Base-by-base conservation (phyloP, 2,797 vertebrate species). In the Perodicticus potto region DNA sequence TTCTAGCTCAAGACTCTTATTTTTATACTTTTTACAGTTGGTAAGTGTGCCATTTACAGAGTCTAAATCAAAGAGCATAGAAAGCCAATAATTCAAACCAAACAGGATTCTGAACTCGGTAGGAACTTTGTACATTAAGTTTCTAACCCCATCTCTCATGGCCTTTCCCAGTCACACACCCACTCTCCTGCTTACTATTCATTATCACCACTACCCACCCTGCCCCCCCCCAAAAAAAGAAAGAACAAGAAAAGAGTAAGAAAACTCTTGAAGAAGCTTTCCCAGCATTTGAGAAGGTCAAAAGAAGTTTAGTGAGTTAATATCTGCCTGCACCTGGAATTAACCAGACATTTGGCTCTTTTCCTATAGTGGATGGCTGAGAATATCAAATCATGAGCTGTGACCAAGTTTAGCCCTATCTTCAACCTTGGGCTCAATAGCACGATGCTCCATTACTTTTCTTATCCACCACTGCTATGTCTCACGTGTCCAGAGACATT, bases 261-360 rank as follows among this genome's bases (percentile, higher is more conserved):
- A 63, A 34, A 40, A 69, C 16, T 37, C 32, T 34, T 57, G 27
- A 43, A 29, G 89, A 91, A 94, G 40, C n/a, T 34, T 86, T 77
- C 34, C 37, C n/a, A 77, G 83, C 57, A 80, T 88, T 91, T 93
- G 13, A 88, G 49, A 95, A 90, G 87, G 73, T 96, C 87, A 92
- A 86, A 32, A 53, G 70, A 67, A 96, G 76, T 81, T 95, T 67
- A 81, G 29, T 37, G 77, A 94, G 77, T 94, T 70, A 78, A 93
- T 88, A 45, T 73, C 63, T 86, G 77, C 70, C 72, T 49, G 34
- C 72, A 93, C 74, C 84, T 97, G 89, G 89, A 96, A 61, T 82
- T 86, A 96, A 81, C 22, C 70, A 89, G 87, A 91, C 72, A 40
- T 45, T 92, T 94, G 96, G 82, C 91, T 92, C 86, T 84, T 55